Evolutionary conservation across 2,113 vertebrate genomes (phyloP).

Genomic region (rabbit (Oryctolagus cuniculus)): DNA sequence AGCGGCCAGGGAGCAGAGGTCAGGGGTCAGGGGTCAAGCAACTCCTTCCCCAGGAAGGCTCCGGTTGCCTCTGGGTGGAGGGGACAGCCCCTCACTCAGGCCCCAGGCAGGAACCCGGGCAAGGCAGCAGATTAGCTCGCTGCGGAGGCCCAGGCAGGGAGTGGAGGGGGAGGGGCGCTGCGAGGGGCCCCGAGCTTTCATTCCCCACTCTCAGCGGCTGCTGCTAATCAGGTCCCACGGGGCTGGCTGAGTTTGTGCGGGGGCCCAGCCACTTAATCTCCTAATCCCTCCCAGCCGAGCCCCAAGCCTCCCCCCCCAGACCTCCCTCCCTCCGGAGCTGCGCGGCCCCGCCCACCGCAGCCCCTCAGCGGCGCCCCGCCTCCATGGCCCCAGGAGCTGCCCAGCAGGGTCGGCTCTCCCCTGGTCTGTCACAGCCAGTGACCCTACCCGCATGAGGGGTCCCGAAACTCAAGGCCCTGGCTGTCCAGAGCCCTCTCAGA

Average conservation of each 20-base stretch:
- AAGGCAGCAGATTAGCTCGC: conserved; percentile 71
- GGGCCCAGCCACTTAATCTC: conserved; percentile 76
- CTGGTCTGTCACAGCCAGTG: background rate
- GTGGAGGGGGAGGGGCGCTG: background rate
- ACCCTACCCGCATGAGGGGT: background rate
- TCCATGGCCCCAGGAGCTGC: background rate
- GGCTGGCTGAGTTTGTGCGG: conserved; percentile 75
- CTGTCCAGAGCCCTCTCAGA: background rate
- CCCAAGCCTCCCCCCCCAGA: background rate
- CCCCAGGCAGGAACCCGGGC: conserved; percentile 60
- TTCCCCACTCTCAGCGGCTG: conserved; percentile 72
- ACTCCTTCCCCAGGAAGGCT: conserved; percentile 66
- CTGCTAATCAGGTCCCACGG: conserved; percentile 76
- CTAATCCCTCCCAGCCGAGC: conserved; percentile 79
- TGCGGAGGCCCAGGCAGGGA: conserved; percentile 61
- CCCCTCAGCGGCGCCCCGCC: no score
- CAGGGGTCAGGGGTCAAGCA: conserved; percentile 73
- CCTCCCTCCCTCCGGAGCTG: conserved; percentile 20
- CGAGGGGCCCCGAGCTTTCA: conserved; percentile 67
- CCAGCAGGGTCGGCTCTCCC: background rate
- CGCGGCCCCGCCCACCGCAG: background rate
- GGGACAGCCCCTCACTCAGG: conserved; percentile 46
- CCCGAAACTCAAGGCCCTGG: background rate
- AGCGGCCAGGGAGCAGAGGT: conserved; percentile 67
- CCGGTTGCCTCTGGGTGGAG: conserved; percentile 22